A percentile compares a stretch with the other conserved stretches of the same genome.
Evolutionary conservation across 2,888 invertebrate genomes (phyloP).

Genomic region (Spilarctia lutea): DNA sequence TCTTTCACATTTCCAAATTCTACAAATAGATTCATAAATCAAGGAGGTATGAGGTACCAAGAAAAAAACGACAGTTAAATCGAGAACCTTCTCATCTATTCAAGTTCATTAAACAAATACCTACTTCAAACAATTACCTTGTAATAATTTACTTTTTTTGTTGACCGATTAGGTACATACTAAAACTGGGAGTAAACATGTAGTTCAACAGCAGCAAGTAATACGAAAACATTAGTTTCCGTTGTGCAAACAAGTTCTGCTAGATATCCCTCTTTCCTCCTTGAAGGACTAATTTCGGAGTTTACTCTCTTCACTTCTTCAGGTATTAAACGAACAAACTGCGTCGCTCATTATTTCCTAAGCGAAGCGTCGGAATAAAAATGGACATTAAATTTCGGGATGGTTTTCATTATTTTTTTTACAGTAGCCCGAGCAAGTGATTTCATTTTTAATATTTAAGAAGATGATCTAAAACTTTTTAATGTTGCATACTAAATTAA

Average conservation of each 20-base stretch:
- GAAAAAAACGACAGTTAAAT: no score
- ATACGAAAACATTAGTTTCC: neutral
- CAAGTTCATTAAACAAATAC: no score
- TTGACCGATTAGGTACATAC: neutral
- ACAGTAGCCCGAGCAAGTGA: slow-evolving; percentile 1
- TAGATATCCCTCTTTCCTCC: neutral
- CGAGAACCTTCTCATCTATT: no score
- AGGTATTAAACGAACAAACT: slow-evolving; percentile 3
- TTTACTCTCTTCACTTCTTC: neutral
- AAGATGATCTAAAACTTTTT: neutral
- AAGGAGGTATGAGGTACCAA: no score
- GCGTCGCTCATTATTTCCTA: neutral
- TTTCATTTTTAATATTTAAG: slow-evolving; percentile 7
- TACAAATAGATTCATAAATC: no score
- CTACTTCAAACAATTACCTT: no score
- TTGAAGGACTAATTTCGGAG: neutral
- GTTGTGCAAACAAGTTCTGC: neutral
- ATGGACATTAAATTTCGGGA: slow-evolving; percentile 4
- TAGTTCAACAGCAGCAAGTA: neutral
- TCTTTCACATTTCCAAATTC: no score
- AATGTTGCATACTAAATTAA: neutral
- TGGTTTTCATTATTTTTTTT: slow-evolving; percentile 10
- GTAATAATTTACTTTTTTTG: no score
- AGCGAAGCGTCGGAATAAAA: neutral
- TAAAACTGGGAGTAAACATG: neutral